Percentiles rank a stretch among this genome's conserved stretches.
Conservation (phyloP, 2,888 invertebrate genomes). For the Cabera pusaria region DNA sequence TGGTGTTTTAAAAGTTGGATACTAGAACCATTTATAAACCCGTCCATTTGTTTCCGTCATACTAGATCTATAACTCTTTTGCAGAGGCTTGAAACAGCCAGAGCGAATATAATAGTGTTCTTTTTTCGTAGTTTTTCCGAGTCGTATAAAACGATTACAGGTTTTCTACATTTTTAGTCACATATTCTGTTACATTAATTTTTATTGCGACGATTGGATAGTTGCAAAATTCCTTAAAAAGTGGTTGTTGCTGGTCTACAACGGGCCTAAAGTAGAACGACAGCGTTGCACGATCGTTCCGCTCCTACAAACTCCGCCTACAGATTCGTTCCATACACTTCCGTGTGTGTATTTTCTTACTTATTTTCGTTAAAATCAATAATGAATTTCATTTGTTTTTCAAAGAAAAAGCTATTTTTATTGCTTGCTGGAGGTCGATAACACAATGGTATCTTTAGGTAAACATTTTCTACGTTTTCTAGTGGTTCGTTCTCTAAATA, state of each 20-base stretch:
- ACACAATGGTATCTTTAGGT: slow-evolving; percentile 15
- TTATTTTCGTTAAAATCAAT: slow-evolving; percentile 14
- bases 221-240: too few species aligned
- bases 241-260: slow-evolving; percentile 29
- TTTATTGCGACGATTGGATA: too few species aligned
- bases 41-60: too few species aligned
- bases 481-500: slow-evolving; percentile 13
- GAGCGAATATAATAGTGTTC: too few species aligned
- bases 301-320: slow-evolving; percentile 62
- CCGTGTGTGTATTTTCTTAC: slow-evolving; percentile 50
- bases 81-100: too few species aligned
- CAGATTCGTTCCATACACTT: slow-evolving; percentile 59
- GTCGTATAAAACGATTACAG: too few species aligned
- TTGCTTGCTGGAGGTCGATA: slow-evolving; percentile 20
- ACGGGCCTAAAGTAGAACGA: slow-evolving; percentile 44
- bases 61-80: too few species aligned
- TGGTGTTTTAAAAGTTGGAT: too few species aligned
- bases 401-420: slow-evolving; percentile 15
- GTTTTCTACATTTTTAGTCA: too few species aligned
- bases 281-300: slow-evolving; percentile 55
- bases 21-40: too few species aligned
- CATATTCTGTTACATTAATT: too few species aligned
- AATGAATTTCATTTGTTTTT: slow-evolving; percentile 16
- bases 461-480: slow-evolving; percentile 13
- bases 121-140: too few species aligned